phyloP scores from a whole-genome alignment of 2,888 invertebrate genomes.

The Ennomos fuscantarius region DNA sequence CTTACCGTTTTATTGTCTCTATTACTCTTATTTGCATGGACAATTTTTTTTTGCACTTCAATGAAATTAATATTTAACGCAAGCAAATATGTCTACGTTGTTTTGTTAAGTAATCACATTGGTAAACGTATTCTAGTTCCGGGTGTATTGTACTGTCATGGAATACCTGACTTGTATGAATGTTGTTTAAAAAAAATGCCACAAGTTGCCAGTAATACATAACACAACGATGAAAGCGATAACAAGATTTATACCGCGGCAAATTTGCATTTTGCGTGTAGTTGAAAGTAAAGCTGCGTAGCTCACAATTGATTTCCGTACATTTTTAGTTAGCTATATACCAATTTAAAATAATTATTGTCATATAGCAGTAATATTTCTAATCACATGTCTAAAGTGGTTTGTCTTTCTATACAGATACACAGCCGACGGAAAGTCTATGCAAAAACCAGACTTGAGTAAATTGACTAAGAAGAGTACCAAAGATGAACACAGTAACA shows the following conservation, averaged over 20 bases:
- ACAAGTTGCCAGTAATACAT: slow-evolving; percentile 15
- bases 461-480: slow-evolving; percentile 76
- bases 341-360: neutral
- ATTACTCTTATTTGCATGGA: too few relatives aligned
- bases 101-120: slow-evolving; percentile 27
- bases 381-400: neutral
- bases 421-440: slow-evolving; percentile 84
- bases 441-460: slow-evolving; percentile 84
- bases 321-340: slow-evolving; percentile 5
- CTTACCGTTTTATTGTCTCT: too few relatives aligned
- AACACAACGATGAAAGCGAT: slow-evolving; percentile 48
- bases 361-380: neutral
- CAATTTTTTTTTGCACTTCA: neutral
- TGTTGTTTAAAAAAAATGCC: slow-evolving; percentile 21
- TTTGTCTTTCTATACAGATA: slow-evolving; percentile 67
- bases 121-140: slow-evolving; percentile 26
- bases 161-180: slow-evolving; percentile 26
- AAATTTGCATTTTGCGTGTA: slow-evolving; percentile 54
- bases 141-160: slow-evolving; percentile 28
- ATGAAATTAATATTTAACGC: neutral
- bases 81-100: slow-evolving; percentile 10
- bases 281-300: slow-evolving; percentile 53
- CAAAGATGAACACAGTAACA: slow-evolving; percentile 61
- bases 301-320: slow-evolving; percentile 15
- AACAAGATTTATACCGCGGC: slow-evolving; percentile 41